Percentiles rank a stretch among this genome's conserved stretches.
Evolutionary conservation across 2,113 vertebrate species (phyloP).

Genomic region (Choloepus hoffmanni): DNA sequence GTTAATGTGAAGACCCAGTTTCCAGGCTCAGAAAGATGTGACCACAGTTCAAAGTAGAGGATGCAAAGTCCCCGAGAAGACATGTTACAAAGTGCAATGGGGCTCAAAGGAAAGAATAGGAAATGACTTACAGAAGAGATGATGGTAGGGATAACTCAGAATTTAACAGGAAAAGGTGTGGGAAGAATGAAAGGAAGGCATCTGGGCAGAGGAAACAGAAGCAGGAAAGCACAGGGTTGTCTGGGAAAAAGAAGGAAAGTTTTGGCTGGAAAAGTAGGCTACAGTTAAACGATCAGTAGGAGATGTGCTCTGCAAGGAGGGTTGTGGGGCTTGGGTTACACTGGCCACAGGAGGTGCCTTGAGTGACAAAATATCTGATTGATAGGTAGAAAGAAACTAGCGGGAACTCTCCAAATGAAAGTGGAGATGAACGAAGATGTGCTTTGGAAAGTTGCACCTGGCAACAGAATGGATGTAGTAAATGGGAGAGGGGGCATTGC

Average conservation of each 20-base stretch:
- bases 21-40: neutral
- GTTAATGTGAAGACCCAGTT: neutral
- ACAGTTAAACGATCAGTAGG: neutral
- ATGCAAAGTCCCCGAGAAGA: neutral
- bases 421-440: neutral
- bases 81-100: neutral
- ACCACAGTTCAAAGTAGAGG: neutral
- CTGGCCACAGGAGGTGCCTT: neutral
- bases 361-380: neutral
- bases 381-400: neutral
- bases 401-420: neutral
- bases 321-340: neutral
- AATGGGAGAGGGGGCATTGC: neutral
- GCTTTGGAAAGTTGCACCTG: neutral
- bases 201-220: neutral
- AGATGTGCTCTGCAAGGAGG: neutral
- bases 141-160: constrained; percentile 7
- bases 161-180: neutral
- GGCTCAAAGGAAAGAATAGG: neutral
- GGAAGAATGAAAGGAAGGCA: constrained; percentile 15
- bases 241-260: neutral
- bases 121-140: neutral
- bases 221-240: neutral
- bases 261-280: neutral
- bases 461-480: neutral